Evolutionary conservation across 2,797 vertebrate genomes (phyloP).

Genomic region (Gobionotothen gibberifrons): DNA sequence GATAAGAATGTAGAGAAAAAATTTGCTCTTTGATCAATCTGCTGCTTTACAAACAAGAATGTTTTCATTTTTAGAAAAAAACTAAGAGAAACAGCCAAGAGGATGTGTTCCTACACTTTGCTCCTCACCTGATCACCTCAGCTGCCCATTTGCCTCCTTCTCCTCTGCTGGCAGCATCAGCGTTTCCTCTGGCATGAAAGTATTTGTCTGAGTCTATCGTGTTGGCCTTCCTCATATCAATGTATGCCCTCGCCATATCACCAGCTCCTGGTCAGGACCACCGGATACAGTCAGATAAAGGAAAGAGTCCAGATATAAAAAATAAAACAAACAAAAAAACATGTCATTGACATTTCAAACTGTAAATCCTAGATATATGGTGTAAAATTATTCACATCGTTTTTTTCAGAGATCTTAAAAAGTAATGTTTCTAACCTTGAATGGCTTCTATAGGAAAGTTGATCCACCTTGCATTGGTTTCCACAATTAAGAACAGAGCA

Average conservation of each 20-base stretch:
- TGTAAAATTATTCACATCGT: not conserved
- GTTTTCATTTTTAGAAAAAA: too few relatives aligned
- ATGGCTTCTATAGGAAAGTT: not conserved
- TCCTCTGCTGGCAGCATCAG: too few relatives aligned
- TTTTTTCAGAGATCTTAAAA: not conserved
- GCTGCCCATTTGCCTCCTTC: too few relatives aligned
- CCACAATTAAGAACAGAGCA: conserved; percentile 28
- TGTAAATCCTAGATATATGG: not conserved
- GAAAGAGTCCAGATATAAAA: not conserved
- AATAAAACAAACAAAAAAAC: too few relatives aligned
- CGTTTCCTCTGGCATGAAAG: too few relatives aligned
- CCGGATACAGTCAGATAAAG: not conserved
- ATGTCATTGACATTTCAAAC: not conserved
- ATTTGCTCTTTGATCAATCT: too few relatives aligned
- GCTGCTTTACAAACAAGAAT: too few relatives aligned
- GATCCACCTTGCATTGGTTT: conserved; percentile 44
- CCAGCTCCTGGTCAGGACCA: conserved; percentile 19
- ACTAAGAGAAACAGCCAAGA: too few relatives aligned
- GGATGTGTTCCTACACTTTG: too few relatives aligned
- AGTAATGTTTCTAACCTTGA: conserved; percentile 25
- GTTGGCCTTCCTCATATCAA: conserved; percentile 26
- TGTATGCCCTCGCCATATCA: conserved; percentile 28
- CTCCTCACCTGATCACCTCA: too few relatives aligned
- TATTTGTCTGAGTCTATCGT: too few relatives aligned
- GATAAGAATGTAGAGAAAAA: too few relatives aligned